Evolutionary conservation across 2,888 invertebrate species (phyloP), one percentile per base, ranked within the genome.

Genomic region (Campoplex nolae): DNA sequence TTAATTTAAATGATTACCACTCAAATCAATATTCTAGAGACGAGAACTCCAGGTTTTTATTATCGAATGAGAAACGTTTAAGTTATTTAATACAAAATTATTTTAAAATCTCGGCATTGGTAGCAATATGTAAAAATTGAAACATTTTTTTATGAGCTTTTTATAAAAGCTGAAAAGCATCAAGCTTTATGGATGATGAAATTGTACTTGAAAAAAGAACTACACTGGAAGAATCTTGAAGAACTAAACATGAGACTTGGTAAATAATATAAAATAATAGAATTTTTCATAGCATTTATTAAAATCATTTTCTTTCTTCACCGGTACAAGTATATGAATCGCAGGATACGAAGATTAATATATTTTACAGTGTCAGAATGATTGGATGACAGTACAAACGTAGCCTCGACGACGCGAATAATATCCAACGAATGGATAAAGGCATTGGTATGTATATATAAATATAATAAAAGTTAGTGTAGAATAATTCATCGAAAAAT

Each of bases 401-500:
- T 75, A 68, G 70, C 54, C 38, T 73, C 78, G 75, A 80, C 54
- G 79, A 58, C 51, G 79, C 79, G 79, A 32, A 51, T 56, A 67
- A 51, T 76, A 83, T 84, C 76, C 65, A 56, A 48, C 77, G 35
- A 73, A 76, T 76, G 65, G 70, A 67, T 54, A 38, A 58, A 70
- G 73, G 58, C 32, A 78, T 38, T 8, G 74, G 74, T 62, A 80
- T 75, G 65, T 78, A 80, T 80, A 70, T 75, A 79, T 84, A 54
- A 56, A 70, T 76, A 84, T 83, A 76, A 76, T 83, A 83, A 84
- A 86, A 84, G 82, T 83, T 74, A 68, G 84, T 84, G 87, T 84
- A 83, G 75, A 82, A 84, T 84, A 65, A 81, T 83, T 74, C 83
- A 48, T 85, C 83, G 81, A 88, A 83, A 87, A 87, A 71, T 75